phyloP scores from a whole-genome alignment of 2,113 vertebrate genomes.

The Megaleporinus macrocephalus region DNA sequence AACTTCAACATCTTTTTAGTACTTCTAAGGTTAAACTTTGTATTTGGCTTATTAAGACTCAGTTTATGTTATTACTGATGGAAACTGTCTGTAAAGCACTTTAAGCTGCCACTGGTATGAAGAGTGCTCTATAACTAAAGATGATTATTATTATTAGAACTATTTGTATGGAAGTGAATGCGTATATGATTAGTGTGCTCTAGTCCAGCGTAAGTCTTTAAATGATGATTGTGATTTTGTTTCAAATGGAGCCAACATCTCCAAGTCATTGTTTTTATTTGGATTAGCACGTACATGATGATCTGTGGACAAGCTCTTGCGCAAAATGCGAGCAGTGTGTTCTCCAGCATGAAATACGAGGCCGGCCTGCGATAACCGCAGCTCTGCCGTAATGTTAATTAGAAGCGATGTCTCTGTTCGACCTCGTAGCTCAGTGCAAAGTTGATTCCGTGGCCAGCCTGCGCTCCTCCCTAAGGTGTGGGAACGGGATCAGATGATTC shows the following conservation, averaged over 20 bases:
- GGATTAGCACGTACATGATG: neutral
- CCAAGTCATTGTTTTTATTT: neutral
- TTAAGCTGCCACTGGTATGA: too few species aligned
- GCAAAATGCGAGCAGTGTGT: neutral
- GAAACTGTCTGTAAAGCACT: too few species aligned
- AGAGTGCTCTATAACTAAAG: too few species aligned
- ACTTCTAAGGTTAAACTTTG: too few species aligned
- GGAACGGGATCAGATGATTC: conserved; percentile 45
- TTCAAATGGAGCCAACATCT: neutral
- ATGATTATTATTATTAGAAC: too few species aligned
- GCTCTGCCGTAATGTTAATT: neutral
- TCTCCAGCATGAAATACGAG: neutral
- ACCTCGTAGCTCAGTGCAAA: conserved; percentile 7
- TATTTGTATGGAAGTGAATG: neutral
- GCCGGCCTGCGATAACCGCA: neutral
- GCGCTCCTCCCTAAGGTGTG: conserved; percentile 13
- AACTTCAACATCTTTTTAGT: too few species aligned
- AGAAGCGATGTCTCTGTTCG: neutral
- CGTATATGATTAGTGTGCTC: neutral
- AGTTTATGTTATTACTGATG: too few species aligned
- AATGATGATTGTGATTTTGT: neutral
- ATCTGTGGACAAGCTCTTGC: neutral
- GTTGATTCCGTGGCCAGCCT: conserved; percentile 18
- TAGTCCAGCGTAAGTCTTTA: neutral
- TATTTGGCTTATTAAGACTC: too few species aligned